phyloP scores from a whole-genome alignment of 2,888 invertebrate genomes.

The Lithophane socia region DNA sequence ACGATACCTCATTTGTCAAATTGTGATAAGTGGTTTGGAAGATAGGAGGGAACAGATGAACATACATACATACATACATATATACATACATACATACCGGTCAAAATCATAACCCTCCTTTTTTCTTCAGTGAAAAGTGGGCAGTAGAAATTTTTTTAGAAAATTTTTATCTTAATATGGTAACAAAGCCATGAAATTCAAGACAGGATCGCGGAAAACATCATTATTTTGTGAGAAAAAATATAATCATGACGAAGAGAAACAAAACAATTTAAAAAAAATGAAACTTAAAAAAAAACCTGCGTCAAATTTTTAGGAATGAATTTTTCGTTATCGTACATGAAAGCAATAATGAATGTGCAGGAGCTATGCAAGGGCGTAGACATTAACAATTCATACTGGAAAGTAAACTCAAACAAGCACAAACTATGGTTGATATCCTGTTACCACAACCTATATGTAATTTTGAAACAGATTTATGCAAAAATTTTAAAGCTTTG shows the following conservation, averaged over 20 bases:
- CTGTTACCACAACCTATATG: neutral
- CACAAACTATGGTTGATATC: neutral
- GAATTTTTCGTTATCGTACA: conserved; percentile 31
- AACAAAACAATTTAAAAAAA: neutral
- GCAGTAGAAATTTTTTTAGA: neutral
- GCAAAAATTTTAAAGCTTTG: neutral
- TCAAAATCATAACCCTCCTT: too few species aligned
- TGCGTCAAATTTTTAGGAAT: conserved; percentile 7
- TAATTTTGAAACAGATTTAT: neutral
- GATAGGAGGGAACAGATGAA: too few species aligned
- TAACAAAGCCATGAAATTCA: neutral
- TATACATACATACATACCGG: too few species aligned
- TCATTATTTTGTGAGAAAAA: neutral
- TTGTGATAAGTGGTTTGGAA: too few species aligned
- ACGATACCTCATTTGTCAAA: too few species aligned
- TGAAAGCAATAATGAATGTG: conserved; percentile 32
- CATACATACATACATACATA: too few species aligned
- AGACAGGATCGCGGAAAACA: neutral
- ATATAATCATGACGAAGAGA: neutral
- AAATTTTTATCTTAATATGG: neutral
- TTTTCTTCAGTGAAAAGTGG: too few species aligned
- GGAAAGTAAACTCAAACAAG: neutral
- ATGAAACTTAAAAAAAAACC: neutral
- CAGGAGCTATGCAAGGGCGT: conserved; percentile 22
- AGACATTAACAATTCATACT: conserved; percentile 4